These are phyloP conservation scores for Gulo gulo DNA, from an alignment of 2,113 vertebrate genomes.

Conservation along the genomic window DNA sequence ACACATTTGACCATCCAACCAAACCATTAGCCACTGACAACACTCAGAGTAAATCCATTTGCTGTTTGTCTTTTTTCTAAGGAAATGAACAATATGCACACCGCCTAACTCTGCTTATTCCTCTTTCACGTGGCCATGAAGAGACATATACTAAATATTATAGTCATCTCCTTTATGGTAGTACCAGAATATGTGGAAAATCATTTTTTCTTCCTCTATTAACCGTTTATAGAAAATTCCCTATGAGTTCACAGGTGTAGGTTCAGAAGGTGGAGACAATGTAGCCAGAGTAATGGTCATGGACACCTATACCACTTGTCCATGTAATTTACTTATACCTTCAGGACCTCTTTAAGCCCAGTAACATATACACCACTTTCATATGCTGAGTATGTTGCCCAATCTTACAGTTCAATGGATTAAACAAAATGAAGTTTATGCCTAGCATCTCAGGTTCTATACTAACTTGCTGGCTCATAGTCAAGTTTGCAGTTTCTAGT, in stretches of 20 bases:
- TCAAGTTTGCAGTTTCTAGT: background rate
- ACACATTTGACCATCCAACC: background rate
- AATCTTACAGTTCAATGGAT: background rate
- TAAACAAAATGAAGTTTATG: no score
- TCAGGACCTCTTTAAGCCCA: background rate
- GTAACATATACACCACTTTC: background rate
- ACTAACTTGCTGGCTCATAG: background rate
- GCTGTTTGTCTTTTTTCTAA: background rate
- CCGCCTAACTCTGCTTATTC: background rate
- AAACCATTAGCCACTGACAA: background rate
- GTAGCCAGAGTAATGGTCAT: no score
- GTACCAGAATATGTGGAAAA: background rate
- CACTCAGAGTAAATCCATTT: background rate
- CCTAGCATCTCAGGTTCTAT: background rate
- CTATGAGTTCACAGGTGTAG: background rate
- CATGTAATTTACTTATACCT: background rate
- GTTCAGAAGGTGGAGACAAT: background rate
- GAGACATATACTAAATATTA: background rate
- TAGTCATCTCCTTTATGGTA: background rate
- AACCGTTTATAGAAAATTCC: background rate
- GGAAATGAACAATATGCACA: background rate
- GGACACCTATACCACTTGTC: background rate
- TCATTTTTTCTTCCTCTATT: background rate
- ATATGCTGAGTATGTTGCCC: background rate
- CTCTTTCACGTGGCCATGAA: background rate